Conservation (phyloP, 2,888 invertebrate species). For the Drosophila parthenogenetica region DNA sequence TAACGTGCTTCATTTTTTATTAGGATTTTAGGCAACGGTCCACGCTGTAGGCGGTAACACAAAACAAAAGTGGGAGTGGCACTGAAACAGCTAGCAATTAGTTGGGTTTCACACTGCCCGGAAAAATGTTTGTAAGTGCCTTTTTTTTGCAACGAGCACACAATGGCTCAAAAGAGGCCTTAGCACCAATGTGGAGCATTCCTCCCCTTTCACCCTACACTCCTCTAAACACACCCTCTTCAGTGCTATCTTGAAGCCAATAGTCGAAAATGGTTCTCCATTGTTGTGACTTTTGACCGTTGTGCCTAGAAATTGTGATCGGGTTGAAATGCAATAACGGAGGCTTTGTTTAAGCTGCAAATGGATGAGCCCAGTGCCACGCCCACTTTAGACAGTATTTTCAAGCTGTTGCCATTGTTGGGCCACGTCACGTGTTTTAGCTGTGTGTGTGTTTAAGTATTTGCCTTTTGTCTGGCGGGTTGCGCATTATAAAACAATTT, state of each 20-base stretch:
- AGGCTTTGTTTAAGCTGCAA: slow-evolving; percentile 51
- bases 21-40: slow-evolving; percentile 14
- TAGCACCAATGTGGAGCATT: neutral
- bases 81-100: slow-evolving; percentile 51
- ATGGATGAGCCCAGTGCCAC: slow-evolving; percentile 33
- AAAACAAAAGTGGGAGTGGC: slow-evolving; percentile 1
- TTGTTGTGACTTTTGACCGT: slow-evolving; percentile 66
- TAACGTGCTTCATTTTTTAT: slow-evolving; percentile 27
- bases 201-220: neutral
- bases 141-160: neutral
- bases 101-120: slow-evolving; percentile 35
- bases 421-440: slow-evolving; percentile 18
- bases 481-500: slow-evolving; percentile 79
- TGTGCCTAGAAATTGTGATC: slow-evolving; percentile 27
- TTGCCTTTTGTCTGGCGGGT: slow-evolving; percentile 67
- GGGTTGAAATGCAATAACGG: slow-evolving; percentile 47
- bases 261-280: slow-evolving; percentile 31
- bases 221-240: neutral
- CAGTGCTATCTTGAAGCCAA: neutral
- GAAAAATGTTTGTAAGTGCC: slow-evolving; percentile 43
- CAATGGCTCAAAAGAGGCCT: slow-evolving; percentile 20
- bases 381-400: slow-evolving; percentile 11
- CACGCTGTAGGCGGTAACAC: too few relatives aligned
- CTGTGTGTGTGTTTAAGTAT: slow-evolving; percentile 41
- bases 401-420: slow-evolving; percentile 42